A percentile compares a stretch with the other conserved stretches of the same genome.
phyloP scores from a whole-genome alignment of 2,113 vertebrate genomes.

The Scomber colias region DNA sequence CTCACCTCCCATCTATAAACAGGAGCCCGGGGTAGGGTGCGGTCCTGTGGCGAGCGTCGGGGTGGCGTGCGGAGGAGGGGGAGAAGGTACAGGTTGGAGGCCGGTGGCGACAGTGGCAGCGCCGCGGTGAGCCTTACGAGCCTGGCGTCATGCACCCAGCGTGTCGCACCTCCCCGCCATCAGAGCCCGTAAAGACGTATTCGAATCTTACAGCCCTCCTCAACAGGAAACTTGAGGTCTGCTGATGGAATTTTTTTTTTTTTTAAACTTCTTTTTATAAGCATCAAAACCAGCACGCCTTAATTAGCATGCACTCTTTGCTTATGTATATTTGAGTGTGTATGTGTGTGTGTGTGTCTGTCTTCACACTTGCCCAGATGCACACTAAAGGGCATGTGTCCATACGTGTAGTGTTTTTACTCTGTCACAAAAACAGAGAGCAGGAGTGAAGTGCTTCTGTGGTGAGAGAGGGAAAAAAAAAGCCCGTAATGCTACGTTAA shows the following conservation, averaged over 20 bases:
- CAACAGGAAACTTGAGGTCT: conserved; percentile 77
- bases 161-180: conserved; percentile 62
- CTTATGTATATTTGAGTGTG: background rate
- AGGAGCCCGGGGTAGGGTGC: conserved; percentile 56
- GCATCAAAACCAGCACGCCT: conserved; percentile 61
- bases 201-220: conserved; percentile 57
- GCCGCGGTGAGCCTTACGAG: conserved; percentile 79
- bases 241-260: conserved; percentile 49
- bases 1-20: conserved; percentile 72
- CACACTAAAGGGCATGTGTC: background rate
- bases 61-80: conserved; percentile 21
- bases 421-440: too few relatives aligned
- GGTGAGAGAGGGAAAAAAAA: too few relatives aligned
- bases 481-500: too few relatives aligned
- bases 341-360: background rate
- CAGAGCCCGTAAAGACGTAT: conserved; percentile 53
- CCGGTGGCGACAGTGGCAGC: conserved; percentile 70
- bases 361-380: conserved; percentile 13
- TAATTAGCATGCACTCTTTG: conserved; percentile 55
- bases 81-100: conserved; percentile 64
- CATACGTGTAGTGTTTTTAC: too few relatives aligned
- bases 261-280: conserved; percentile 58
- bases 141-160: conserved; percentile 59
- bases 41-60: conserved; percentile 58
- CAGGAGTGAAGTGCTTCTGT: too few relatives aligned